A percentile compares a stretch with the other conserved stretches of the same genome.
phyloP scores from a whole-genome alignment of 2,113 vertebrate genomes.

The Pseudois nayaur region DNA sequence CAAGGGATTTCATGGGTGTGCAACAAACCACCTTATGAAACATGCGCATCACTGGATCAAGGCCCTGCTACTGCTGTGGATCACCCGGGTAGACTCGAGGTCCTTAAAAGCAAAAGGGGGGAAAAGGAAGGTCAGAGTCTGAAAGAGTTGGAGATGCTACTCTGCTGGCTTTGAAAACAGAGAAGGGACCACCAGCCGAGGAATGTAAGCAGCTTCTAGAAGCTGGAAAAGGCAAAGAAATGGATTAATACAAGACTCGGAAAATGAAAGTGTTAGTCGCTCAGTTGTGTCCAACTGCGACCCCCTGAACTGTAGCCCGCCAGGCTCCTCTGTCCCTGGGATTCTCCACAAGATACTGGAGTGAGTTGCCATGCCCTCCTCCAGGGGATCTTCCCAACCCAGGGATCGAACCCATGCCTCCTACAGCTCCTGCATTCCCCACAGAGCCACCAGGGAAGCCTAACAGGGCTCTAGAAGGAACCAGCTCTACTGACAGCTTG shows the following conservation, averaged over 20 bases:
- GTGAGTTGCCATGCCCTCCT: background rate
- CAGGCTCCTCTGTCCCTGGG: background rate
- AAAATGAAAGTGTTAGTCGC: background rate
- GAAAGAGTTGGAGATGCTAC: background rate
- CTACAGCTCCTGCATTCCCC: background rate
- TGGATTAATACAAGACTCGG: background rate
- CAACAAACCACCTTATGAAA: background rate
- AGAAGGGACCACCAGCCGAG: background rate
- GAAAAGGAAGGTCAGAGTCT: background rate
- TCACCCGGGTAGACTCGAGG: rapidly evolving
- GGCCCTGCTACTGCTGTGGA: background rate
- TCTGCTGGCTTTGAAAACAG: background rate
- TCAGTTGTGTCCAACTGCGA: background rate
- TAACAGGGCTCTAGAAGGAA: background rate
- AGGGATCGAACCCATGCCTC: background rate
- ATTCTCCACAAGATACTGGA: background rate
- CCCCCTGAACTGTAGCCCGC: background rate
- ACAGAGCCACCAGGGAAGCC: background rate
- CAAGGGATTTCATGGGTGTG: background rate
- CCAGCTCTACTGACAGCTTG: background rate
- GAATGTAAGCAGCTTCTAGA: background rate
- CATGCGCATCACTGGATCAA: background rate
- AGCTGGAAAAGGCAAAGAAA: background rate
- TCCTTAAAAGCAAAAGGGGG: background rate
- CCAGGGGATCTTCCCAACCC: background rate